Percentiles rank a stretch among this genome's conserved stretches.
Conservation (phyloP, 1,140 invertebrate genomes). For the Drosophila arawakana region DNA sequence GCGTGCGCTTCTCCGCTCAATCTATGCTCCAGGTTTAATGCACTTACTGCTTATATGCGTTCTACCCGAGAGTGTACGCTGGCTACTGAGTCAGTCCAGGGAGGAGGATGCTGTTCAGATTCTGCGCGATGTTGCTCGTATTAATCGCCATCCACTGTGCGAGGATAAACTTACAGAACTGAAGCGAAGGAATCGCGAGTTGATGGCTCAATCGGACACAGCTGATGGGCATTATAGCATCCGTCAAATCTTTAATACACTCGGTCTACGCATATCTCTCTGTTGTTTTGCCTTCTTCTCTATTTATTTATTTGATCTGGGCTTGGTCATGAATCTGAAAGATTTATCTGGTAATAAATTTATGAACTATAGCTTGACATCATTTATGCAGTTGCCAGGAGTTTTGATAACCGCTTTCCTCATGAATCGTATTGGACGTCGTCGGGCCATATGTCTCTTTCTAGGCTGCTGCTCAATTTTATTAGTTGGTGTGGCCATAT, state of each 20-base stretch:
- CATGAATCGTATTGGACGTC: slow-evolving; percentile 87
- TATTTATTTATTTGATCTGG: slow-evolving; percentile 91
- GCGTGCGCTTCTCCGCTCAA: slow-evolving; percentile 87
- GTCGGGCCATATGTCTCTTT: slow-evolving; percentile 85
- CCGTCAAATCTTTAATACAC: slow-evolving; percentile 80
- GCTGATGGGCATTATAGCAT: slow-evolving; percentile 80
- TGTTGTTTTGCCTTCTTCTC: slow-evolving; percentile 89
- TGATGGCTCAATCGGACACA: slow-evolving; percentile 46
- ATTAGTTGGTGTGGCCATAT: background rate
- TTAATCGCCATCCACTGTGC: slow-evolving; percentile 85
- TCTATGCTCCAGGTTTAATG: slow-evolving; percentile 88
- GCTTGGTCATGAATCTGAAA: slow-evolving; percentile 90
- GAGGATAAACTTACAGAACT: background rate
- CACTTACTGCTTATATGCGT: slow-evolving; percentile 86
- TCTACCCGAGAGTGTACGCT: slow-evolving; percentile 85
- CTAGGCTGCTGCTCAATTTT: slow-evolving; percentile 84
- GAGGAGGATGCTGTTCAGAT: slow-evolving; percentile 87
- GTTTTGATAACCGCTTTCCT: slow-evolving; percentile 87
- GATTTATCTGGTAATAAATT: slow-evolving; percentile 89
- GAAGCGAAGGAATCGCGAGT: slow-evolving; percentile 82
- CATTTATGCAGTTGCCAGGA: slow-evolving; percentile 89
- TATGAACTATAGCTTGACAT: slow-evolving; percentile 88
- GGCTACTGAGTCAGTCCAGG: slow-evolving; percentile 88
- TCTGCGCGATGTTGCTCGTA: slow-evolving; percentile 87
- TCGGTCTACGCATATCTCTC: slow-evolving; percentile 87